Evolutionary conservation across 2,888 invertebrate genomes (phyloP).

Genomic region (Drosophila anomelani): DNA sequence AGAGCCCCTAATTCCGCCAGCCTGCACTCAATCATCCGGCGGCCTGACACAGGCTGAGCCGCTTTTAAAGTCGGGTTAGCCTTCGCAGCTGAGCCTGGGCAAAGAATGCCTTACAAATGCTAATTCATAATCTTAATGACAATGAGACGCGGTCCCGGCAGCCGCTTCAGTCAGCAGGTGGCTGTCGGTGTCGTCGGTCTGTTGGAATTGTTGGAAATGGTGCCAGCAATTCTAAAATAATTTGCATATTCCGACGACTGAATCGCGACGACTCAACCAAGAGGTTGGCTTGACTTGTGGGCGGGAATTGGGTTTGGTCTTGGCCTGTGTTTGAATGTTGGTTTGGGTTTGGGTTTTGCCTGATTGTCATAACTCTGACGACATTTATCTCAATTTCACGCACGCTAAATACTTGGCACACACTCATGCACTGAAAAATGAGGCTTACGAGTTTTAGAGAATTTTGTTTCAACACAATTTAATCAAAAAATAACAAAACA

Average conservation of each 20-base stretch:
- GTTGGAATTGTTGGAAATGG: not conserved
- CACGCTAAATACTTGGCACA: constrained; percentile 65
- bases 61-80: constrained; percentile 43
- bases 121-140: constrained; percentile 70
- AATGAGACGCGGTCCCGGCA: constrained; percentile 33
- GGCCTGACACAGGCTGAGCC: constrained; percentile 39
- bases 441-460: too few species aligned
- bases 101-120: constrained; percentile 61
- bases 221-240: constrained; percentile 52
- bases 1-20: constrained; percentile 17
- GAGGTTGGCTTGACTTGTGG: constrained; percentile 21
- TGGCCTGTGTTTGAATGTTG: not conserved
- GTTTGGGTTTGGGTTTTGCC: constrained; percentile 3
- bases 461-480: too few species aligned
- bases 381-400: constrained; percentile 72
- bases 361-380: constrained; percentile 57
- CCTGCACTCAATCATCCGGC: constrained; percentile 46
- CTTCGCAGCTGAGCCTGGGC: constrained; percentile 43
- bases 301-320: constrained; percentile 22
- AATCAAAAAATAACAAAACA: not conserved
- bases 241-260: constrained; percentile 59
- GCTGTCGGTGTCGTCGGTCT: not conserved
- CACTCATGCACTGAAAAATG: constrained; percentile 4
- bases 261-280: constrained; percentile 6
- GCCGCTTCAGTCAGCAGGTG: constrained; percentile 19